Conservation (phyloP, 2,797 vertebrate genomes). For the Diplodus sargus region DNA sequence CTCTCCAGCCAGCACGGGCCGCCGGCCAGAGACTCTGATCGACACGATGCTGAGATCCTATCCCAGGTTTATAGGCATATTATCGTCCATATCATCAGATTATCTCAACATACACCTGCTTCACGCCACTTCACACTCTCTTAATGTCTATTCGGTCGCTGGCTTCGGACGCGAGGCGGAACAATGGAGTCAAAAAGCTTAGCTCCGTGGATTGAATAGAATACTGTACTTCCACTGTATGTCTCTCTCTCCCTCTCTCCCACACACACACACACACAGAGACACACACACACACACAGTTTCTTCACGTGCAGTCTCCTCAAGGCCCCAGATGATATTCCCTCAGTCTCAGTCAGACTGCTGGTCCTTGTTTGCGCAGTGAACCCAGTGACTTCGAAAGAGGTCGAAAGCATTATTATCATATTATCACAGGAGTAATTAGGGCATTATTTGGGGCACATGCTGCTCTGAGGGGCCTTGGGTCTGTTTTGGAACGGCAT, state of each 20-base stretch:
- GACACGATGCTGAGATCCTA: slow-evolving; percentile 41
- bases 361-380: slow-evolving; percentile 69
- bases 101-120: slow-evolving; percentile 56
- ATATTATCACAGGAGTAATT: slow-evolving; percentile 80
- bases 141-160: slow-evolving; percentile 29
- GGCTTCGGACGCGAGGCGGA: slow-evolving; percentile 34
- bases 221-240: slow-evolving; percentile 61
- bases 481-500: slow-evolving; percentile 79
- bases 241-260: neutral
- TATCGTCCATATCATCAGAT: slow-evolving; percentile 67
- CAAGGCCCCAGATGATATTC: slow-evolving; percentile 77
- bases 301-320: slow-evolving; percentile 68
- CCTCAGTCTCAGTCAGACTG: slow-evolving; percentile 69
- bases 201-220: slow-evolving; percentile 40
- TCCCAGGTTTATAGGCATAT: slow-evolving; percentile 55
- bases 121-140: slow-evolving; percentile 41
- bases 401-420: slow-evolving; percentile 73
- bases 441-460: slow-evolving; percentile 78
- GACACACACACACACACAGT: slow-evolving; percentile 45
- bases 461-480: slow-evolving; percentile 63
- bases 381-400: slow-evolving; percentile 80
- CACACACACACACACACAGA: slow-evolving; percentile 3
- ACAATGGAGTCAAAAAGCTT: slow-evolving; percentile 52
- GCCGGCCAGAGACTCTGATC: slow-evolving; percentile 60
- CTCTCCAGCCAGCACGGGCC: slow-evolving; percentile 57